A percentile compares a stretch with the other conserved stretches of the same genome.
Conservation (phyloP, 1,140 invertebrate genomes). For the Ips typographus region DNA sequence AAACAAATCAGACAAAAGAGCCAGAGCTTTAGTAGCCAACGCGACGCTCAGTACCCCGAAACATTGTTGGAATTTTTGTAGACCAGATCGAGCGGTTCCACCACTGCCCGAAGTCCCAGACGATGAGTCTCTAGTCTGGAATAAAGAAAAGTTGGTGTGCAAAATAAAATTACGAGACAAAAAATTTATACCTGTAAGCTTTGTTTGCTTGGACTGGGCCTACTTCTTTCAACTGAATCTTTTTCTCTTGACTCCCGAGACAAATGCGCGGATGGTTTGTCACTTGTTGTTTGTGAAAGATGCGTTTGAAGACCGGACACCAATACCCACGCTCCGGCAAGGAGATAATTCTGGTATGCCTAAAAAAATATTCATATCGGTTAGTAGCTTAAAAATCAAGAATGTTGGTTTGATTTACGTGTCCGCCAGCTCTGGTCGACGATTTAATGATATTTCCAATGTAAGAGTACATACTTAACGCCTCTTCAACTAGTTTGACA, state of each 20-base stretch:
- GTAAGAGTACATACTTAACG: slow-evolving; percentile 78
- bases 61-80: slow-evolving; percentile 65
- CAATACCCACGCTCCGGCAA: slow-evolving; percentile 84
- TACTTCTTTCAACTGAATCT: slow-evolving; percentile 59
- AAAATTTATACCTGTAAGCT: slow-evolving; percentile 19
- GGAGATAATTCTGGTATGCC: slow-evolving; percentile 85
- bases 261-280: slow-evolving; percentile 23
- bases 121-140: slow-evolving; percentile 57
- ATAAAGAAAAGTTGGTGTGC: neutral
- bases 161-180: neutral
- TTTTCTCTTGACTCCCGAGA: slow-evolving; percentile 45
- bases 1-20: slow-evolving; percentile 64
- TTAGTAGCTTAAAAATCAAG: slow-evolving; percentile 1
- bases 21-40: slow-evolving; percentile 71
- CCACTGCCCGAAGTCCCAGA: slow-evolving; percentile 11
- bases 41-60: slow-evolving; percentile 82
- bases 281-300: slow-evolving; percentile 59
- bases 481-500: slow-evolving; percentile 69
- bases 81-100: slow-evolving; percentile 46
- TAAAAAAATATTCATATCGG: slow-evolving; percentile 48
- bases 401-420: slow-evolving; percentile 61
- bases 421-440: slow-evolving; percentile 83
- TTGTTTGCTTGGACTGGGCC: slow-evolving; percentile 63
- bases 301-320: slow-evolving; percentile 81
- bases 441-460: slow-evolving; percentile 78